These are phyloP conservation scores for Phenganax marumi DNA, from an alignment of 92 coral and sea anemone species.

Conservation along the genomic window DNA sequence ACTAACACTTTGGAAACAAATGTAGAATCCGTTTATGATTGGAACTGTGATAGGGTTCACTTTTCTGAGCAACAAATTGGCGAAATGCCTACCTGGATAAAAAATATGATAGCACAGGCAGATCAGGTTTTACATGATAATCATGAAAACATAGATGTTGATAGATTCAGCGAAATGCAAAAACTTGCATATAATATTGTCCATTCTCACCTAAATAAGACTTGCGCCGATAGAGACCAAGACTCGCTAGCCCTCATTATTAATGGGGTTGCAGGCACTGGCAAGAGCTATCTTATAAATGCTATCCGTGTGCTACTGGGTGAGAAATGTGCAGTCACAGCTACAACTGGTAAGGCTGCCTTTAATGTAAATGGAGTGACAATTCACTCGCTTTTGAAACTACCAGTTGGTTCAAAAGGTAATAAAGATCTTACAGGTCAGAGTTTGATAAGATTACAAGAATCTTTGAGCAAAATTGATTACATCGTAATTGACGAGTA, in stretches of 20 bases:
- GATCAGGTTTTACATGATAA: constrained; percentile 36
- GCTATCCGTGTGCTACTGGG: constrained; percentile 58
- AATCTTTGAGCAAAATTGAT: constrained; percentile 46
- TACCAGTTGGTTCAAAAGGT: background rate
- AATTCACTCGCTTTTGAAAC: constrained; percentile 48
- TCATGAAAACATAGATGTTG: constrained; percentile 54
- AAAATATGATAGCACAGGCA: constrained; percentile 17
- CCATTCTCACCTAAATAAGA: constrained; percentile 46
- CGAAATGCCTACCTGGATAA: background rate
- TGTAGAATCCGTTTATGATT: background rate
- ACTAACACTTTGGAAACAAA: constrained; percentile 20
- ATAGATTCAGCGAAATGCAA: constrained; percentile 69
- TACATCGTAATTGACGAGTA: constrained; percentile 65
- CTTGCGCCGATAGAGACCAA: constrained; percentile 49
- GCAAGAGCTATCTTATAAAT: constrained; percentile 63
- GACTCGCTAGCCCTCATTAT: constrained; percentile 51
- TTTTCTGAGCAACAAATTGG: constrained; percentile 32
- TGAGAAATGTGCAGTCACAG: constrained; percentile 64
- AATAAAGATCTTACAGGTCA: too few species aligned
- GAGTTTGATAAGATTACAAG: too few species aligned
- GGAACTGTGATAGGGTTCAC: constrained; percentile 5
- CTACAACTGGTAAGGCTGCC: background rate
- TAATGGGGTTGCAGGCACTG: constrained; percentile 60
- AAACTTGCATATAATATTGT: constrained; percentile 48
- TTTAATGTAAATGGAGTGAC: constrained; percentile 61